Base-by-base conservation (phyloP, 1,140 invertebrate genomes). In the Bacillus rossius region DNA sequence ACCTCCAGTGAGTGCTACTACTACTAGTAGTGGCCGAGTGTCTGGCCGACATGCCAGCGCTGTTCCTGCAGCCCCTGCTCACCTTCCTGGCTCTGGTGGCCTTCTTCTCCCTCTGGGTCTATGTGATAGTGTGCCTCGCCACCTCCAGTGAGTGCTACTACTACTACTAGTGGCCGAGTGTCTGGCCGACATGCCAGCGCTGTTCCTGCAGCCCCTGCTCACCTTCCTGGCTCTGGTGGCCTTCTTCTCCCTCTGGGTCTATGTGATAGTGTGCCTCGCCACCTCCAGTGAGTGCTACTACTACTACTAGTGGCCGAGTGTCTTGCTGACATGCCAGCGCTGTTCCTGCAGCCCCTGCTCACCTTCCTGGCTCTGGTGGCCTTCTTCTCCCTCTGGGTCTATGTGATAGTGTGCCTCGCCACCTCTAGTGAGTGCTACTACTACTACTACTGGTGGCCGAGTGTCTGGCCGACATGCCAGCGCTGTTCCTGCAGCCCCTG, bases 91-190 rank as follows among this genome's bases (percentile, higher is more conserved):
- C 87, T 47, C 76, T 96, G 0, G 72, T 88, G 23, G 59, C 84
- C 40, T 96, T 96, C 71, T 88, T 94, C 61, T 73, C 84, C 40
- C 92, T 91, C 77, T 96, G 92, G 92, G 77, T 93, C 1, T 78
- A 81, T 26, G 84, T 96, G 37, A 82, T 96, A 61, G 74, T 85
- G 22, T 84, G 77, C 65, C 72, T 89, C 4, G 81, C 82, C n/a
- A 87, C 86, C 62, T 79, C 85, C 37, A 79, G 87, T 89, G 77
- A 82, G 83, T 78, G 41, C n/a, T n/a, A n/a, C n/a, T n/a, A n/a
- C n/a, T n/a, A n/a, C n/a, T n/a, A n/a, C n/a, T n/a, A n/a, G n/a
- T n/a, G n/a, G n/a, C n/a, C n/a, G n/a, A n/a, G n/a, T n/a, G n/a
- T n/a, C n/a, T n/a, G n/a, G n/a, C 84, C 48, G 84, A 85, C 66